Conservation (phyloP, 2,888 invertebrate genomes). For the Machimus atricapillus region DNA sequence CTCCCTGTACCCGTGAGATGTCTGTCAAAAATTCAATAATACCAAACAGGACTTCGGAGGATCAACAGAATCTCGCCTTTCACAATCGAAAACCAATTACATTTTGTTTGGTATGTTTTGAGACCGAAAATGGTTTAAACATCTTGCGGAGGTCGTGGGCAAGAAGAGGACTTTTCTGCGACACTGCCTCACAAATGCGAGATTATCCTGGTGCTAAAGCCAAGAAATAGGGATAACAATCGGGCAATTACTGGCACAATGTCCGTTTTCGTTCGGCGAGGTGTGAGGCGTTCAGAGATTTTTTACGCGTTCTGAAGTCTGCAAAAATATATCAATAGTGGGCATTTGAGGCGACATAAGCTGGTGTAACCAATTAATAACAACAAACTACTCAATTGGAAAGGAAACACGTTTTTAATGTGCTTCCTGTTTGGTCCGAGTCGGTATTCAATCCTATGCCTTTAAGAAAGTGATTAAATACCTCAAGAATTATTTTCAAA, state of each 20-base stretch:
- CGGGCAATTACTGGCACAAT: conserved; percentile 5
- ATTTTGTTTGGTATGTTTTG: conserved; percentile 29
- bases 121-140: conserved; percentile 11
- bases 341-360: not conserved
- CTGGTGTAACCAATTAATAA: not conserved
- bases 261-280: not conserved
- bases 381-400: not conserved
- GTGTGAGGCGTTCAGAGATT: conserved; percentile 8
- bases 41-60: conserved; percentile 8
- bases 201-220: conserved; percentile 14
- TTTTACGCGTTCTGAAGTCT: not conserved
- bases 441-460: not conserved
- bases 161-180: not conserved
- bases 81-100: conserved; percentile 32
- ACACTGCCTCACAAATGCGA: not conserved
- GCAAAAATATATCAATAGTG: not conserved
- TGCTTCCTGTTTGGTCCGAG: not conserved
- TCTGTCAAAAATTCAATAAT: conserved; percentile 2
- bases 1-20: not conserved
- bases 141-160: not conserved
- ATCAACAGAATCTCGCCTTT: conserved; percentile 1
- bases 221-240: conserved; percentile 24
- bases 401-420: not conserved
- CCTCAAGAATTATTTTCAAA: not conserved
- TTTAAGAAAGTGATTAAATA: not conserved